These are phyloP conservation scores for Oreochromis tanganicae DNA, from an alignment of 2,113 vertebrate species.

Conservation along the genomic window DNA sequence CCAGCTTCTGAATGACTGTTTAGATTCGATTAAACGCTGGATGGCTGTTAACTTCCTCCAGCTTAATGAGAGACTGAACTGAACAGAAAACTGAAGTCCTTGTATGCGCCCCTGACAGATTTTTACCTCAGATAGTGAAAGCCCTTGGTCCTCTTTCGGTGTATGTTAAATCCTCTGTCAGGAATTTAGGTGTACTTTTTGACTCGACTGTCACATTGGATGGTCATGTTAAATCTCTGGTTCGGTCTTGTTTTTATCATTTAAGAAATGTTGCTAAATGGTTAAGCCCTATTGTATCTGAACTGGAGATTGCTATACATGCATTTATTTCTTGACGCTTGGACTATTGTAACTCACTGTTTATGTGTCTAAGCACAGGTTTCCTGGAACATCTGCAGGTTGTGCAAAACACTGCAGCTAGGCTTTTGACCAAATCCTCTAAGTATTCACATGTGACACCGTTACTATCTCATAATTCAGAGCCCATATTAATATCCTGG, in stretches of 20 bases:
- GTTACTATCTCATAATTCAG: not conserved
- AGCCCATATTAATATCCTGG: not conserved
- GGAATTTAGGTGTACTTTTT: not conserved
- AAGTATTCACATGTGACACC: not conserved
- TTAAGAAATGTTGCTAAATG: not conserved
- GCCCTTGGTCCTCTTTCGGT: not conserved
- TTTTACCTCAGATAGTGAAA: not conserved
- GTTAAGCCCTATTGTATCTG: not conserved
- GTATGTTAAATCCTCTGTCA: not conserved
- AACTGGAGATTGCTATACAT: too few relatives aligned
- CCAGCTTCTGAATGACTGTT: not conserved
- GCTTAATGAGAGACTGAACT: not conserved
- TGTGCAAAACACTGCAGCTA: not conserved
- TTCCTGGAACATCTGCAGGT: not conserved
- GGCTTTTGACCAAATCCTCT: not conserved
- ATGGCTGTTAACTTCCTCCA: not conserved
- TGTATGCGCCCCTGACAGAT: not conserved
- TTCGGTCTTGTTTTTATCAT: not conserved
- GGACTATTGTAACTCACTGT: not conserved
- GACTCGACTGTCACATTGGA: not conserved
- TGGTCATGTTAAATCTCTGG: rapidly evolving
- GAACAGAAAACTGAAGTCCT: not conserved
- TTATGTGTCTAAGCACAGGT: not conserved
- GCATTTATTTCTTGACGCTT: not conserved
- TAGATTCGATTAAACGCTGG: not conserved